Conservation (phyloP, 2,888 invertebrate genomes). For the Temnothorax ravouxi region DNA sequence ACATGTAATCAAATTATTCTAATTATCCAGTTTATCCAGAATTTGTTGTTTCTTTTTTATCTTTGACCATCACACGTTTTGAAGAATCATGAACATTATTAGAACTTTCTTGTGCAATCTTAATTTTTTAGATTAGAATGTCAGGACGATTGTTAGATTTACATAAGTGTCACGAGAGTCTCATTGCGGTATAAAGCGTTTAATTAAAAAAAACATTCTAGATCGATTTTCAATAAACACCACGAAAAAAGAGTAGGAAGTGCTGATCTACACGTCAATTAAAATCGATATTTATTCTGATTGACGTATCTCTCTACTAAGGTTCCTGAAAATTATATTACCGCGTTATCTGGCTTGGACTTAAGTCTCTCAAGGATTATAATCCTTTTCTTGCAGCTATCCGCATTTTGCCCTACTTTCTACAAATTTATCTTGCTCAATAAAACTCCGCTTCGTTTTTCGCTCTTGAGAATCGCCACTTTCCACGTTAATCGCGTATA, state of each 20-base stretch:
- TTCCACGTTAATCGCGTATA: conserved; percentile 16
- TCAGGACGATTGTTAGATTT: neutral
- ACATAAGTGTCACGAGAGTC: neutral
- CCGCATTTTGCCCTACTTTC: conserved; percentile 21
- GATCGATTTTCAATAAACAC: conserved; percentile 10
- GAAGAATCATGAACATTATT: neutral
- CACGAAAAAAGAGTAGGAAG: neutral
- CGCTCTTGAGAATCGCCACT: neutral
- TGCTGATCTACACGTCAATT: neutral
- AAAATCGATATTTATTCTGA: conserved; percentile 28
- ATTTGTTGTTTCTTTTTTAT: neutral
- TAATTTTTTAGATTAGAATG: conserved; percentile 12
- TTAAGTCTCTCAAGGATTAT: neutral
- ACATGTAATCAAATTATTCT: neutral
- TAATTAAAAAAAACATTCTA: neutral
- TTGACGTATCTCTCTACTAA: conserved; percentile 15
- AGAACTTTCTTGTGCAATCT: neutral
- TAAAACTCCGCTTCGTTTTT: neutral
- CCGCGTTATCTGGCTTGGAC: neutral
- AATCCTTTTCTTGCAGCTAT: neutral
- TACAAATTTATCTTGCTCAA: neutral
- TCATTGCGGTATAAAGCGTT: neutral
- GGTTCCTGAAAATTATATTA: conserved; percentile 13
- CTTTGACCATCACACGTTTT: neutral
- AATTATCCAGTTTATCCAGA: neutral